A percentile compares a stretch with the other conserved stretches of the same genome.
These are phyloP conservation scores for Spheniscus mendiculus DNA, from an alignment of 2,113 vertebrate species.

Conservation along the genomic window DNA sequence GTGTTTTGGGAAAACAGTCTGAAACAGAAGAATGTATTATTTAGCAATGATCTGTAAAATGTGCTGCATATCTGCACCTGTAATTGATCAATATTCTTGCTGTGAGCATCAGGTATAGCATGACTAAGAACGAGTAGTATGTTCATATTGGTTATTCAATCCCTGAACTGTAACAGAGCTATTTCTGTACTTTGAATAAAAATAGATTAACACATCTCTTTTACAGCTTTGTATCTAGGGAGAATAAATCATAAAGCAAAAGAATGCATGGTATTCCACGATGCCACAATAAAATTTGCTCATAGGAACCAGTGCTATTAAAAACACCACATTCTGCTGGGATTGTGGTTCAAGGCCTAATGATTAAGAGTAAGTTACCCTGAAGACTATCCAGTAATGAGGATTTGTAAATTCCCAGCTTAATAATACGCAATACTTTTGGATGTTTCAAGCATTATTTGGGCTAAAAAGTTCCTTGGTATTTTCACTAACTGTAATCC, in stretches of 20 bases:
- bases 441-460: not conserved
- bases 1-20: constrained; percentile 23
- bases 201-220: constrained; percentile 68
- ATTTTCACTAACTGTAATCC: not conserved
- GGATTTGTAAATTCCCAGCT: constrained; percentile 35
- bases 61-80: constrained; percentile 9
- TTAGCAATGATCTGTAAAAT: constrained; percentile 17
- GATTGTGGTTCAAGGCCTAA: constrained; percentile 47
- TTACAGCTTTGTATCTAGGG: constrained; percentile 60
- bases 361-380: constrained; percentile 43
- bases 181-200: constrained; percentile 71
- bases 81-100: constrained; percentile 62
- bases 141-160: constrained; percentile 54
- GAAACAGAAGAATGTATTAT: constrained; percentile 18
- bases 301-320: constrained; percentile 39
- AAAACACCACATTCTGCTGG: constrained; percentile 48
- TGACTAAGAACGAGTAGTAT: not conserved
- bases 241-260: constrained; percentile 64
- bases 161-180: constrained; percentile 51
- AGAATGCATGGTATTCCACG: constrained; percentile 59
- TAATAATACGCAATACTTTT: not conserved
- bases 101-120: constrained; percentile 34
- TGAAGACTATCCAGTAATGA: constrained; percentile 39
- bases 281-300: constrained; percentile 56
- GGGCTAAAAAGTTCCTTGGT: not conserved